Evolutionary conservation across 2,113 vertebrate genomes (phyloP), one percentile per base, ranked within the genome.

Genomic region (Barbus barbus): DNA sequence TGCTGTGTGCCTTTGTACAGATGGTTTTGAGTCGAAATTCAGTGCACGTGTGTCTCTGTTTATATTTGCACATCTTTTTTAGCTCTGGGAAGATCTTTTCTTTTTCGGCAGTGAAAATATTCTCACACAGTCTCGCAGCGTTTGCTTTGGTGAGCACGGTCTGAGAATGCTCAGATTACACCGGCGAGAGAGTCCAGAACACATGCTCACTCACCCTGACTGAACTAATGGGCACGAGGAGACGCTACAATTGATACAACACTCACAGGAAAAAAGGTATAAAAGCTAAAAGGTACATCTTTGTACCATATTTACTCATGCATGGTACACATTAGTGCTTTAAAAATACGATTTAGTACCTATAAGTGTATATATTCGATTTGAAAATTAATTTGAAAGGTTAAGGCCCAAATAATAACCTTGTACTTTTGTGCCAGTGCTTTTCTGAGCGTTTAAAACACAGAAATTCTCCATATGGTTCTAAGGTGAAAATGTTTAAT

Each of bases 1-100:
- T 38, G 24, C 9, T 58, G 18, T 22, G 6, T 12, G 48, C 51
- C 22, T 53, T 56, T 26, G 13, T 60, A 41, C 33, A 61, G 76
- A 78, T 41, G 76, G 76, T 38, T 78, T 78, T 41, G 22, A 41
- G 22, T 38, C 12, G 38, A 38, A 60, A 60, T 41, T 58, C 53
- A 60, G 22, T 77, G 48, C 48, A 33, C 28, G 48, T 76, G 74
- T 77, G 12, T 44, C 41, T 9, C 51, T 58, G 75, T 14, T 77
- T 58, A 38, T 77, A 13, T 56, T 58, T 58, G 9, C 51, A 58
- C 28, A n/a, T 60, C 16, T 60, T 41, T 78, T 78, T 58, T 78
- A 60, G 31, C 51, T 38, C 22, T 24, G 13, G 60, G 33, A 60
- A 41, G n/a, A 60, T 61, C 56, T 78, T 16, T 60, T 3, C 51